These are phyloP conservation scores for Himalopsyche kuldschensis DNA, from an alignment of 2,888 invertebrate species.

Conservation along the genomic window DNA sequence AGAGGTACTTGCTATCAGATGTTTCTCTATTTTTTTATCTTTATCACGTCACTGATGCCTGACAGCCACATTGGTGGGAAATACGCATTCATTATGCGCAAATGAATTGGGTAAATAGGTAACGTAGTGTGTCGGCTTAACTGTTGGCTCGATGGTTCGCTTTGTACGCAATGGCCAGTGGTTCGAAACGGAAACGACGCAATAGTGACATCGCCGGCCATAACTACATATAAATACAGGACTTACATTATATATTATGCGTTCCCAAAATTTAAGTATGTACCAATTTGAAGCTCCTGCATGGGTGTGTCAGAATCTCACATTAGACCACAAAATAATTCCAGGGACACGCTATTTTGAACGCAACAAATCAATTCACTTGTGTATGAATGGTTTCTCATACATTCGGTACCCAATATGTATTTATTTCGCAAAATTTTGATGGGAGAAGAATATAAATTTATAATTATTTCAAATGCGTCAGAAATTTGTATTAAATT, in stretches of 20 bases:
- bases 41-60: not conserved
- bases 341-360: too few relatives aligned
- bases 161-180: not conserved
- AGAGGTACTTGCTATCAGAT: too few relatives aligned
- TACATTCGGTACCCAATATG: too few relatives aligned
- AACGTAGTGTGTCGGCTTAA: not conserved
- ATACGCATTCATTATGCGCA: not conserved
- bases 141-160: not conserved
- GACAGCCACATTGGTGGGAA: not conserved
- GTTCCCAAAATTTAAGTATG: not conserved
- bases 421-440: too few relatives aligned
- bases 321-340: too few relatives aligned
- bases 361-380: too few relatives aligned
- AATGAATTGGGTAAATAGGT: slow-evolving; percentile 3
- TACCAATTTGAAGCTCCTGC: not conserved
- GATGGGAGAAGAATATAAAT: too few relatives aligned
- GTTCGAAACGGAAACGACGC: not conserved
- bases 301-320: too few relatives aligned
- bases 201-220: not conserved
- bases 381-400: too few relatives aligned
- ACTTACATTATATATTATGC: not conserved
- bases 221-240: not conserved
- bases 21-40: not conserved
- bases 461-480: too few relatives aligned
- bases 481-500: too few relatives aligned